phyloP scores from a whole-genome alignment of 2,797 vertebrate genomes.

The Sciurus carolinensis region DNA sequence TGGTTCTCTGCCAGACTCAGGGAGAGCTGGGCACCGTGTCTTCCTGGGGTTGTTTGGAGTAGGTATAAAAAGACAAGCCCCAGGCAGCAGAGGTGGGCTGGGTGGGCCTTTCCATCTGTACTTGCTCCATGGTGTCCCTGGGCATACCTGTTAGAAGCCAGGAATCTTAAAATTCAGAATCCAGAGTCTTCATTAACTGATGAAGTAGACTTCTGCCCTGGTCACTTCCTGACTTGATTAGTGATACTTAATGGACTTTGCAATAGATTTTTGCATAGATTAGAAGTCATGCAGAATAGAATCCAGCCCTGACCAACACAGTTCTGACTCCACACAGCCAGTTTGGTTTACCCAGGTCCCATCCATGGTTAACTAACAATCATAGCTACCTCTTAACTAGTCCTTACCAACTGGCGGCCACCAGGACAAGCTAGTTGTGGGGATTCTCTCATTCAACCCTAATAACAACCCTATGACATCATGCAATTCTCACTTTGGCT shows the following conservation, averaged over 20 bases:
- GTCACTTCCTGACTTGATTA: slow-evolving; percentile 77
- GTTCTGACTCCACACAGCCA: slow-evolving; percentile 34
- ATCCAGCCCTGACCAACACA: neutral
- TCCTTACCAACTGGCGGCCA: neutral
- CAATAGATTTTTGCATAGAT: slow-evolving; percentile 49
- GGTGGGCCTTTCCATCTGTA: neutral
- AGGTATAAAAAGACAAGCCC: neutral
- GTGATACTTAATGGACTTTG: slow-evolving; percentile 74
- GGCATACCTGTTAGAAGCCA: neutral
- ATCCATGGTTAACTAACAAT: neutral
- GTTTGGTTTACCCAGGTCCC: slow-evolving; percentile 51
- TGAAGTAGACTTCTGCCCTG: slow-evolving; percentile 72
- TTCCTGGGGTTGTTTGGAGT: neutral
- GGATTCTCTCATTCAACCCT: neutral
- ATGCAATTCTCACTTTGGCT: neutral
- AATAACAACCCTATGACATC: neutral
- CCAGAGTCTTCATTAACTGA: slow-evolving; percentile 72
- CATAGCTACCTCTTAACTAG: neutral
- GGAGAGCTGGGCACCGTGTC: neutral
- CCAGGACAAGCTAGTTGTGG: neutral
- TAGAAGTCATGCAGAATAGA: slow-evolving; percentile 39
- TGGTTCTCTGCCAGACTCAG: neutral
- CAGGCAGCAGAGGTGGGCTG: too few relatives aligned
- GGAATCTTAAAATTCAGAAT: slow-evolving; percentile 77
- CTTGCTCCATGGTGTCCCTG: neutral